Evolutionary conservation across 37 sponge, comb jelly and placozoan genomes (phyloP).

Genomic region (Lycopodina hypogea): DNA sequence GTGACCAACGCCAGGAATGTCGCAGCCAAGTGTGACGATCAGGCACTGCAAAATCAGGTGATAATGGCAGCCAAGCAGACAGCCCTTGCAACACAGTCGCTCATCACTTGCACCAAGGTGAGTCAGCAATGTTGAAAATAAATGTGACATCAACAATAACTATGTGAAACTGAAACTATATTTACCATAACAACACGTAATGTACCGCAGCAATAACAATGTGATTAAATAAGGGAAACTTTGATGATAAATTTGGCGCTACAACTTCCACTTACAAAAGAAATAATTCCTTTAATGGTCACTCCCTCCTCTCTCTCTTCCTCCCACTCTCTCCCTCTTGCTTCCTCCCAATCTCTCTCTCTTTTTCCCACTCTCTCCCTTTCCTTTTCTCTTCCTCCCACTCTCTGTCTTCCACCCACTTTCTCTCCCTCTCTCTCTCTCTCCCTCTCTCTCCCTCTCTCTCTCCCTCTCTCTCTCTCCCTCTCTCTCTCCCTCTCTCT

Average conservation of each 20-base stretch:
- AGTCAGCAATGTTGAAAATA: background rate
- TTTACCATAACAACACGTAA: too few relatives aligned
- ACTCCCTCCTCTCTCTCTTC: conserved; percentile 3
- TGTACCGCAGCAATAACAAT: too few relatives aligned
- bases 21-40: conserved; percentile 82
- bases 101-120: conserved; percentile 87
- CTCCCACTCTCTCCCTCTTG: conserved; percentile 13
- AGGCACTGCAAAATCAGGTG: conserved; percentile 74
- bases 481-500: conserved; percentile 11
- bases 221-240: too few relatives aligned
- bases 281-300: background rate
- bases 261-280: too few relatives aligned
- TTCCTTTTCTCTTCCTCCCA: conserved; percentile 12
- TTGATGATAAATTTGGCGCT: too few relatives aligned
- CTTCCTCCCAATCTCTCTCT: conserved; percentile 19
- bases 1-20: conserved; percentile 86
- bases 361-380: conserved; percentile 7
- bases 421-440: background rate
- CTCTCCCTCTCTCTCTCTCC: conserved; percentile 16
- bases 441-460: conserved; percentile 16
- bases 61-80: conserved; percentile 84
- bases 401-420: background rate
- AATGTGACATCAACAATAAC: background rate
- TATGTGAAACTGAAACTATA: too few relatives aligned
- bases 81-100: conserved; percentile 82